Base-by-base conservation (phyloP, 2,797 vertebrate species). In the Helarctos malayanus region DNA sequence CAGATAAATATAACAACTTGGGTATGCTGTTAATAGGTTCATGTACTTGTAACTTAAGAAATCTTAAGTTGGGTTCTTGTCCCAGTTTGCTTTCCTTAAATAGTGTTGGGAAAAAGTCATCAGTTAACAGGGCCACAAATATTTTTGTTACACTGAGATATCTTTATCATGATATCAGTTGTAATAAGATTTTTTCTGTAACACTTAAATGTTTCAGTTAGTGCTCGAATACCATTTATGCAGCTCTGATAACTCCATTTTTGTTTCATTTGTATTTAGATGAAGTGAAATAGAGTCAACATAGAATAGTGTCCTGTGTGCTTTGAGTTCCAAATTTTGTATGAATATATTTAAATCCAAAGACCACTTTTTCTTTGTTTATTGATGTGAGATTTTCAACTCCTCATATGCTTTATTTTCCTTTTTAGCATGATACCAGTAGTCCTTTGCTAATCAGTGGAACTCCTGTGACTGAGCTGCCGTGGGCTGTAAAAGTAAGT, bases 401-500 rank as follows among this genome's bases (percentile, higher is more conserved):
- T 88, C 52, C 89, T 75, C 12, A 7, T 95, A 49, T 96, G 56
- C 56, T 93, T 1, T 97, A 3, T 84, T 92, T 90, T 94, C 52
- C 95, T 19, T 98, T 97, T 69, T 98, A 99, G 99, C 99, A 99
- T 96, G 99, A 99, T 98, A 99, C 99, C 25, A 99, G 98, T 96
- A 99, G 99, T 98, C 99, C 99, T 15, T 98, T 99, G 96, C 98
- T 99, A 78, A 98, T 98, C 92, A 95, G 99, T 94, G 99, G 99
- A 98, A 98, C 99, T 21, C 98, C 98, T 97, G 96, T 98, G 59
- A 79, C 65, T 75, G 99, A 99, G 91, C 86, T 98, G 78, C 99
- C 99, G 38, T 99, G 99, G 99, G 98, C 99, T 93, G 99, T 99
- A 89, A 99, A 99, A 99, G 99, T 99, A 98, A 99, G 98, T 45